Evolutionary conservation across 2,113 vertebrate genomes (phyloP).

Genomic region (Chunga burmeisteri): DNA sequence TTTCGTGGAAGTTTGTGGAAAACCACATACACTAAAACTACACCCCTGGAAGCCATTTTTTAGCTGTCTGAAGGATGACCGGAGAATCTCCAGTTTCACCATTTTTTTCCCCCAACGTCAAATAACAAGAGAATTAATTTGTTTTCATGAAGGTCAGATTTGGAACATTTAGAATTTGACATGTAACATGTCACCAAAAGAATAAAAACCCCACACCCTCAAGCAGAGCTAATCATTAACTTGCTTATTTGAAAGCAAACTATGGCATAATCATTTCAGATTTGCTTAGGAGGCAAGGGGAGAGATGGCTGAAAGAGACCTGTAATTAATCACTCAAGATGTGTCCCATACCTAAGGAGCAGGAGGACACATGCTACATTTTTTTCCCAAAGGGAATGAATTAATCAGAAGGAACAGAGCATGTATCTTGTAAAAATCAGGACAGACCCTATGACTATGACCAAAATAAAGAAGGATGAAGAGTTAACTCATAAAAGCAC

Average conservation of each 20-base stretch:
- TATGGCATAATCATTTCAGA: background rate
- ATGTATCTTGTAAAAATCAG: background rate
- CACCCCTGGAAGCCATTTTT: background rate
- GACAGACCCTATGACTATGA: background rate
- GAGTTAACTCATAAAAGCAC: background rate
- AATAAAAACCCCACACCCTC: background rate
- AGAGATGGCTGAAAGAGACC: background rate
- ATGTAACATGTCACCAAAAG: background rate
- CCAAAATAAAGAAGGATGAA: background rate
- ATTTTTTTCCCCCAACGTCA: background rate
- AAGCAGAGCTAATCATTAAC: background rate
- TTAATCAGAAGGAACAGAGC: background rate
- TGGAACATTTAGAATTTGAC: background rate
- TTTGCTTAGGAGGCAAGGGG: background rate
- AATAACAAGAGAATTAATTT: background rate
- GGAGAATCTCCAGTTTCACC: background rate
- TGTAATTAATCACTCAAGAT: background rate
- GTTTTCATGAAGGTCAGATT: background rate
- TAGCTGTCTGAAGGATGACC: background rate
- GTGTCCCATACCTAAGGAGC: background rate
- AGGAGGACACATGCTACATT: background rate
- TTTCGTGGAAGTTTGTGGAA: too few species aligned
- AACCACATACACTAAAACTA: background rate
- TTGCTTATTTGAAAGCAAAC: conserved; percentile 7
- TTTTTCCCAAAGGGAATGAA: background rate